phyloP scores from a whole-genome alignment of 2,113 vertebrate genomes.

The Amia ocellicauda region DNA sequence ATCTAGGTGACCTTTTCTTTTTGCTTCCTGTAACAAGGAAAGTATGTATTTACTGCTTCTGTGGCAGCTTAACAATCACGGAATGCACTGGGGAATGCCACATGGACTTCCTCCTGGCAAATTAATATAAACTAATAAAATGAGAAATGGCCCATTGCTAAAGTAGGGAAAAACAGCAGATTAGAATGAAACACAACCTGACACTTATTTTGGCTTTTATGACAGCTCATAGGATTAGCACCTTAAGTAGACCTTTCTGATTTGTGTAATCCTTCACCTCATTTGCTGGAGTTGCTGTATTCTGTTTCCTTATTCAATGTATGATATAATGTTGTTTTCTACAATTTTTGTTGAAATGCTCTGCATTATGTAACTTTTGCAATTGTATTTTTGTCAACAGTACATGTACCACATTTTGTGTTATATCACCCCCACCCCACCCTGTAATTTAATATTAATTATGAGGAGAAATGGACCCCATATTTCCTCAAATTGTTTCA shows the following conservation, averaged over 20 bases:
- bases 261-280: constrained; percentile 48
- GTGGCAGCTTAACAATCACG: constrained; percentile 41
- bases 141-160: too few species aligned
- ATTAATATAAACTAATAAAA: not conserved
- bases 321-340: constrained; percentile 2
- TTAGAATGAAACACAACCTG: constrained; percentile 45
- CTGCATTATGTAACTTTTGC: too few species aligned
- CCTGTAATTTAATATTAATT: too few species aligned
- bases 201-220: constrained; percentile 40
- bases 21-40: constrained; percentile 43
- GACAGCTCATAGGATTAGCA: constrained; percentile 27
- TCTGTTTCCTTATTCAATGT: too few species aligned
- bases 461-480: too few species aligned
- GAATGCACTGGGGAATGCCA: constrained; percentile 35
- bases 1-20: constrained; percentile 47
- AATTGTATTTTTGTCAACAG: too few species aligned
- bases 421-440: too few species aligned
- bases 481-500: too few species aligned
- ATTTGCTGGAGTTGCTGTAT: constrained; percentile 39
- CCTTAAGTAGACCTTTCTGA: too few species aligned
- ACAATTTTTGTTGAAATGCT: constrained; percentile 11
- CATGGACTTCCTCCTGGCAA: constrained; percentile 29
- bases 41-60: constrained; percentile 23
- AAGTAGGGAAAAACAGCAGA: too few species aligned
- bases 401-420: too few species aligned